Percentiles rank a stretch among this genome's conserved stretches.
Conservation (phyloP, 1,140 invertebrate genomes). For the Periplaneta americana region DNA sequence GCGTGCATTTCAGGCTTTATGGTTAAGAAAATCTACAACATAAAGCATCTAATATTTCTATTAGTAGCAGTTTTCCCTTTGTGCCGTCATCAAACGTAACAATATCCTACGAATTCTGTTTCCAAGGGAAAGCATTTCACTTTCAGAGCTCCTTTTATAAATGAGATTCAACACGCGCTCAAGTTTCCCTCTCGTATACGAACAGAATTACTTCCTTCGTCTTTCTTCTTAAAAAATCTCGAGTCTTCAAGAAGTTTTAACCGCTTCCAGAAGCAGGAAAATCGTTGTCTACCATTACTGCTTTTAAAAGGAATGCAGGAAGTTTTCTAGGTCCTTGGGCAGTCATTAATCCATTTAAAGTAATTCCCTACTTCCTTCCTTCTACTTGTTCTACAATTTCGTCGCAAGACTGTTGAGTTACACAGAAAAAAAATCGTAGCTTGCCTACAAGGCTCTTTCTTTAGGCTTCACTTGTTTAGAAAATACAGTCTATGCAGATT, state of each 20-base stretch:
- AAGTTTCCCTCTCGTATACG: neutral
- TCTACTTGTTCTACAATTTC: neutral
- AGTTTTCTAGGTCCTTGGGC: neutral
- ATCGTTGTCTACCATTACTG: neutral
- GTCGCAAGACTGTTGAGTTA: neutral
- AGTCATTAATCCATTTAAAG: neutral
- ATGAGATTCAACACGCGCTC: neutral
- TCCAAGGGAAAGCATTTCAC: neutral
- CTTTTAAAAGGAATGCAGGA: neutral
- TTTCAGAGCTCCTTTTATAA: neutral
- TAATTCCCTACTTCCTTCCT: neutral
- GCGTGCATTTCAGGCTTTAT: too few species aligned
- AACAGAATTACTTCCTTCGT: neutral
- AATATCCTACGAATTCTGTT: neutral
- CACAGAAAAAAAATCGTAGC: too few species aligned
- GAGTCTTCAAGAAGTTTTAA: neutral
- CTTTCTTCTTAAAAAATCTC: neutral
- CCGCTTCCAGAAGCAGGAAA: neutral
- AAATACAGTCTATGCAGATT: too few species aligned
- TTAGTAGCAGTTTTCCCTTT: neutral
- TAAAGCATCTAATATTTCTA: neutral
- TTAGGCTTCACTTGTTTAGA: too few species aligned
- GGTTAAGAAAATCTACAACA: too few species aligned
- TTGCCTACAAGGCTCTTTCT: too few species aligned
- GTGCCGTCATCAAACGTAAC: neutral